Evolutionary conservation across 2,113 vertebrate species (phyloP).

Genomic region (Trogon melanurus): DNA sequence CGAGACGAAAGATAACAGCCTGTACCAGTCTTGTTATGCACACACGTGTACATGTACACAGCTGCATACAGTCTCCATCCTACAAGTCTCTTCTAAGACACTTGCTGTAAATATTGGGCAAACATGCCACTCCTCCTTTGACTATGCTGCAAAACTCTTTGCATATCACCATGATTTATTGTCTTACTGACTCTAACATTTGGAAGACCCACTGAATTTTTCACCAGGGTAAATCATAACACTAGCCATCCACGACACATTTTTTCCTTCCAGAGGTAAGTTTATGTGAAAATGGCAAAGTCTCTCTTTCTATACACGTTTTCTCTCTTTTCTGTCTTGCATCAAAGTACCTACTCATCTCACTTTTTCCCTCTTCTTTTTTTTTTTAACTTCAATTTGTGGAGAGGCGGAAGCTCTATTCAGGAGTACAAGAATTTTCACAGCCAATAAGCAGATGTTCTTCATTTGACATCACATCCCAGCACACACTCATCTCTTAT

Average conservation of each 20-base stretch:
- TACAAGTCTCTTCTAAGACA: background rate
- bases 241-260: background rate
- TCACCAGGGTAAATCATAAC: background rate
- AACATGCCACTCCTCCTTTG: background rate
- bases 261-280: background rate
- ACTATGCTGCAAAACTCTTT: background rate
- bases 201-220: background rate
- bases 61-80: background rate
- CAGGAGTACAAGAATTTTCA: background rate
- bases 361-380: background rate
- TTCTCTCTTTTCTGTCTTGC: background rate
- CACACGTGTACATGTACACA: rapidly evolving
- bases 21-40: background rate
- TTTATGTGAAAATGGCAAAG: background rate
- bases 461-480: background rate
- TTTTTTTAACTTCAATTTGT: background rate
- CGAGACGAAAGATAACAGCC: background rate
- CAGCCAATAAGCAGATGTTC: background rate
- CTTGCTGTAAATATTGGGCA: background rate
- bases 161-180: background rate
- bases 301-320: background rate
- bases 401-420: background rate
- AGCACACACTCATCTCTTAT: background rate
- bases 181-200: background rate
- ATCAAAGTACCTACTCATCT: background rate